Conservation (phyloP, 2,888 invertebrate species). For the Heliconius ethilla region DNA sequence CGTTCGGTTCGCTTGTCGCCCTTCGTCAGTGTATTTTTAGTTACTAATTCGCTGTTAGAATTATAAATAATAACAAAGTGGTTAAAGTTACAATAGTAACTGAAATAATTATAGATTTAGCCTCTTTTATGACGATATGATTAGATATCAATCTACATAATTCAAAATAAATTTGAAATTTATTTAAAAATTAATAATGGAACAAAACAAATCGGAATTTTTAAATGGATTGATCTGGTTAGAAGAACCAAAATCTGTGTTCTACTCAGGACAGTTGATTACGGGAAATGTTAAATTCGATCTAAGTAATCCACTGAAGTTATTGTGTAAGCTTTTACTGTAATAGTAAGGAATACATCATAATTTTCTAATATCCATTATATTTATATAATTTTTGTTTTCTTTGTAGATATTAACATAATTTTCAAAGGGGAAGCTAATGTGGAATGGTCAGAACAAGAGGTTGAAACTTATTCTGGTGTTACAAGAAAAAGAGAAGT, state of each 20-base stretch:
- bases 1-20: neutral
- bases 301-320: constrained; percentile 51
- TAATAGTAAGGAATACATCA: neutral
- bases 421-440: constrained; percentile 59
- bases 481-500: constrained; percentile 47
- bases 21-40: neutral
- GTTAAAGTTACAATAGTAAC: neutral
- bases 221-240: constrained; percentile 55
- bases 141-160: neutral
- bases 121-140: neutral
- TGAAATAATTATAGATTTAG: neutral
- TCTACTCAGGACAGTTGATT: constrained; percentile 64
- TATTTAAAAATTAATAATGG: constrained; percentile 11
- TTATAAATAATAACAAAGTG: neutral
- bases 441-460: constrained; percentile 61
- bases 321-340: constrained; percentile 53
- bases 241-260: constrained; percentile 54
- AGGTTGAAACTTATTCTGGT: constrained; percentile 54
- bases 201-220: constrained; percentile 34
- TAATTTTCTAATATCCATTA: neutral
- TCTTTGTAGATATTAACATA: constrained; percentile 57
- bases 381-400: neutral
- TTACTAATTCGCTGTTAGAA: neutral
- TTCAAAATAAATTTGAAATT: neutral
- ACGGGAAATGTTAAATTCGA: constrained; percentile 58